These are phyloP conservation scores for Penaeus japonicus DNA, from an alignment of 1,140 invertebrate species.

Conservation along the genomic window DNA sequence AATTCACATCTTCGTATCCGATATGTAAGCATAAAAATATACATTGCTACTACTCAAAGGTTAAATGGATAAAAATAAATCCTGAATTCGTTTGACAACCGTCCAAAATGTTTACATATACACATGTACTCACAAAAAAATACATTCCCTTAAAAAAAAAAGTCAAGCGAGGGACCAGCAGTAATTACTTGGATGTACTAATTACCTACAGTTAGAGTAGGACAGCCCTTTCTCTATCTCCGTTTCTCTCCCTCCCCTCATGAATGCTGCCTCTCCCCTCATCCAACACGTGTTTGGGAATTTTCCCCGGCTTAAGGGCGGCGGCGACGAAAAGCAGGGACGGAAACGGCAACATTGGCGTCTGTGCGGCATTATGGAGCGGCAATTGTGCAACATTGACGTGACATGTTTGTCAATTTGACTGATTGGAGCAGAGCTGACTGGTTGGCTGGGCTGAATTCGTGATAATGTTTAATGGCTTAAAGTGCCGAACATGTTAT, in stretches of 20 bases:
- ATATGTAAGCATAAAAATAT: too few species aligned
- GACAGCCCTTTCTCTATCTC: background rate
- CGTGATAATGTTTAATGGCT: constrained; percentile 36
- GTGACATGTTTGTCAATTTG: constrained; percentile 42
- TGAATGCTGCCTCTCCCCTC: background rate
- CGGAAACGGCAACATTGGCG: background rate
- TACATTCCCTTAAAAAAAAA: too few species aligned
- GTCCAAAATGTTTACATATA: too few species aligned
- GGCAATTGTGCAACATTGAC: constrained; percentile 29
- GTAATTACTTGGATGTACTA: too few species aligned
- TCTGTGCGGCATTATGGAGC: background rate
- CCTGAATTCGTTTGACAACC: too few species aligned
- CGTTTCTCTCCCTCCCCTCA: background rate
- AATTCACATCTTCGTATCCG: too few species aligned
- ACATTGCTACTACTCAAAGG: too few species aligned
- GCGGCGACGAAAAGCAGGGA: background rate
- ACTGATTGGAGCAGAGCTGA: constrained; percentile 42
- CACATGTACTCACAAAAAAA: too few species aligned
- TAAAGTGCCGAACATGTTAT: background rate
- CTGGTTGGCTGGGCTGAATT: background rate
- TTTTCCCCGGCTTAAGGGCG: background rate
- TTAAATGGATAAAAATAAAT: too few species aligned
- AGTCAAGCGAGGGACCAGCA: too few species aligned
- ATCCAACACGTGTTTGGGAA: constrained; percentile 20
- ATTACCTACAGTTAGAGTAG: too few species aligned